Evolutionary conservation across 2,113 vertebrate species (phyloP), one percentile per base, ranked within the genome.

Genomic region (Epinephelus lanceolatus): DNA sequence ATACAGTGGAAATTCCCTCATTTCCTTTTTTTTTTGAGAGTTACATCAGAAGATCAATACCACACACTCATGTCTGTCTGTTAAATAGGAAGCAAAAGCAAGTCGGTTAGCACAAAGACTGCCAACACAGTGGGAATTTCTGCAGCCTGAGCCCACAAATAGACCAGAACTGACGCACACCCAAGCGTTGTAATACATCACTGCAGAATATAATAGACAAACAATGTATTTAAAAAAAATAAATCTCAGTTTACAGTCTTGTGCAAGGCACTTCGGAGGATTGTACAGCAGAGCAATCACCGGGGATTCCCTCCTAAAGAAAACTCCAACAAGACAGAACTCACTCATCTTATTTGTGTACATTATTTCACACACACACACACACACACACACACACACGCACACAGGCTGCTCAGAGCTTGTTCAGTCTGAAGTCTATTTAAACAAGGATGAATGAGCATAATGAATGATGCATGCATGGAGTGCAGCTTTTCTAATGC

Each of bases 271-370:
- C 71, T 69, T 87, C 63, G 83, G 74, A 87, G 82, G 76, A 84
- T 78, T 86, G 68, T 49, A 80, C 47, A 80, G 67, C 63, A 55
- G 62, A 85, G 84, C 80, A 86, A 73, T 89, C 63, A 74, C 77
- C 80, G 95, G 94, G 94, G 92, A 94, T 94, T 95, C 93, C 94
- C 94, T 93, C 76, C 65, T 49, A 61, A 88, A 86, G 87, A 92
- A 90, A 91, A 88, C 78, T 87, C 82, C 61, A 88, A 88, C 91
- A 92, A 93, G 90, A 92, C 90, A 80, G 74, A 89, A 93, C 91
- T 88, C 61, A 78, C 86, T 88, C 18, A 17, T 77, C 87, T 84
- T 86, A 82, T 82, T 84, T 85, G 67, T 92, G 89, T 89, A 83
- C 88, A 87, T 89, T 84, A 83, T 88, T 84, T 88, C 82, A 86